Conservation (phyloP, 1,140 invertebrate species). For the Danaus melanippus region DNA sequence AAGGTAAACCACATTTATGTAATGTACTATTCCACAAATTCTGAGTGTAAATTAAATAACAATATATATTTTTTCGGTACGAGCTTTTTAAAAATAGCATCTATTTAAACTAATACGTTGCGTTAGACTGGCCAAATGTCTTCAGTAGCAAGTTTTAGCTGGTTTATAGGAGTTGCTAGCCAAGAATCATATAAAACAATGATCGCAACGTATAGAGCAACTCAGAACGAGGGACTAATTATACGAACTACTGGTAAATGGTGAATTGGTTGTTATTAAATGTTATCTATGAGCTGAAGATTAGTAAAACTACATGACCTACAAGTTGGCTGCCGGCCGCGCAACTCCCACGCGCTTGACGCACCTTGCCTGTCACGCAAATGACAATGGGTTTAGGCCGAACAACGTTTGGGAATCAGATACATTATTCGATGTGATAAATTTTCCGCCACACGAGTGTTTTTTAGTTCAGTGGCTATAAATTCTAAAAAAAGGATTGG, state of each 20-base stretch:
- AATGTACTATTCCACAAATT: no score
- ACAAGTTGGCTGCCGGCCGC: constrained; percentile 27
- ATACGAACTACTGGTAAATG: constrained; percentile 19
- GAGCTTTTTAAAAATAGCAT: no score
- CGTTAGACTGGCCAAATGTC: constrained; percentile 5
- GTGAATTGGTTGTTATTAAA: constrained; percentile 9
- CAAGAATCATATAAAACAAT: constrained; percentile 22
- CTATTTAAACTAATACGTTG: no score
- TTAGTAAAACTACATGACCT: constrained; percentile 23
- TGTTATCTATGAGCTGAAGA: constrained; percentile 5
- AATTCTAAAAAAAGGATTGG: no score
- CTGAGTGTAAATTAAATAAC: no score
- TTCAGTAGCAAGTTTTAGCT: constrained; percentile 18
- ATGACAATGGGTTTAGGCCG: constrained; percentile 28
- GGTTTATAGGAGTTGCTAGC: constrained; percentile 18
- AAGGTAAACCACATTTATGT: no score
- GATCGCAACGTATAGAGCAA: constrained; percentile 12
- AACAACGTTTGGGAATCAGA: constrained; percentile 14
- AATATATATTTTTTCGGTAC: no score
- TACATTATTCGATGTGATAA: constrained; percentile 6
- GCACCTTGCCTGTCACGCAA: constrained; percentile 28
- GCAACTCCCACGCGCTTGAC: constrained; percentile 25
- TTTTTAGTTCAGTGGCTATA: no score
- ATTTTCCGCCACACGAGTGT: constrained; percentile 6
- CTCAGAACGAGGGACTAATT: constrained; percentile 14